Evolutionary conservation across 2,113 vertebrate genomes (phyloP).

Genomic region (Psammodynastes pulverulentus): DNA sequence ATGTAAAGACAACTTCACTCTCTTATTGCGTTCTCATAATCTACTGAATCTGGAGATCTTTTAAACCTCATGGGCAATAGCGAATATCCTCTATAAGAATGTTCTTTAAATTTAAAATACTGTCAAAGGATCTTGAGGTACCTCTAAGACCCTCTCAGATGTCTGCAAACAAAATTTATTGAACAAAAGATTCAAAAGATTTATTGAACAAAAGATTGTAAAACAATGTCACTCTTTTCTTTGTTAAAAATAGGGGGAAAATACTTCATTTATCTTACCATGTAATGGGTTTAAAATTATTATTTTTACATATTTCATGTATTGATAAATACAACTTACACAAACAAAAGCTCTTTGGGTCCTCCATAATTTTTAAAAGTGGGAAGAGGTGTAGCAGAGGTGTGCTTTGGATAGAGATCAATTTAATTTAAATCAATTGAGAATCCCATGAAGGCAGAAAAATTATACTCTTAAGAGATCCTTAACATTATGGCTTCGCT

Average conservation of each 20-base stretch:
- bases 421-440: neutral
- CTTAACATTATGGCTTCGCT: neutral
- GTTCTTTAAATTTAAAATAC: too few species aligned
- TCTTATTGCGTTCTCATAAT: neutral
- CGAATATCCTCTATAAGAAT: too few species aligned
- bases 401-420: slow-evolving; percentile 43
- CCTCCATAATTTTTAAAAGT: too few species aligned
- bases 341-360: neutral
- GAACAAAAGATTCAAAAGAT: too few species aligned
- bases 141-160: too few species aligned
- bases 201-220: too few species aligned
- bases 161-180: too few species aligned
- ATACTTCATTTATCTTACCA: neutral
- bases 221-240: neutral
- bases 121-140: too few species aligned
- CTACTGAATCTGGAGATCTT: neutral
- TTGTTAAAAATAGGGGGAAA: neutral
- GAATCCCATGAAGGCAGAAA: slow-evolving; percentile 42
- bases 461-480: neutral
- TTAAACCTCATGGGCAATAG: too few species aligned
- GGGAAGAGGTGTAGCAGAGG: neutral
- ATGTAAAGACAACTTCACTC: neutral
- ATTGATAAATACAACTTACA: neutral
- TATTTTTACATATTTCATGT: neutral
- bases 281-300: neutral